Evolutionary conservation across 2,113 vertebrate genomes (phyloP).

Genomic region (Stigmatopora nigra): DNA sequence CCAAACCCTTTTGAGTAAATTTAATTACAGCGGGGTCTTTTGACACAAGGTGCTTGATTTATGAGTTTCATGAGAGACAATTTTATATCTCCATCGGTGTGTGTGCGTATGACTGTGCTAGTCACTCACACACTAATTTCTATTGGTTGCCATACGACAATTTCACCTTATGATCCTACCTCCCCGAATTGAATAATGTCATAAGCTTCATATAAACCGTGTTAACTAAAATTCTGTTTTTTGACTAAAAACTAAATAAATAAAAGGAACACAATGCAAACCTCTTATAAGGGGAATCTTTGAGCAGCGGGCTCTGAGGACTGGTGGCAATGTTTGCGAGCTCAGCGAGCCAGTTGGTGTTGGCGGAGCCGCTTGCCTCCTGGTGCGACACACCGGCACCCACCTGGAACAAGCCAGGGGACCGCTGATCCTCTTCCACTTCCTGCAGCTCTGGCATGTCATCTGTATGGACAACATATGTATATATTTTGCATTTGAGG

Average conservation of each 20-base stretch:
- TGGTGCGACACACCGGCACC: conserved; percentile 86
- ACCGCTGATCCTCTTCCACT: conserved; percentile 85
- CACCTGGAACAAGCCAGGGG: conserved; percentile 79
- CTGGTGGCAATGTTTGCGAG: conserved; percentile 96
- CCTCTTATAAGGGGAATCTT: conserved; percentile 87
- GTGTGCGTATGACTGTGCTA: no score
- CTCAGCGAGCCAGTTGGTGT: conserved; percentile 92
- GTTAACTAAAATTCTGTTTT: no score
- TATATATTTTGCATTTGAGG: background rate
- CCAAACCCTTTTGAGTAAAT: no score
- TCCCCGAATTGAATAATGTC: no score
- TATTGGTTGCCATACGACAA: no score
- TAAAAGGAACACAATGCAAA: conserved; percentile 37
- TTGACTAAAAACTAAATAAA: background rate
- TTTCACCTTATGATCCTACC: no score
- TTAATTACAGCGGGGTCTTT: no score
- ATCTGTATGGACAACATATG: conserved; percentile 65
- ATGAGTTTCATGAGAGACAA: no score
- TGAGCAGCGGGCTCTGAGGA: conserved; percentile 92
- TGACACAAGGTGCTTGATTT: no score
- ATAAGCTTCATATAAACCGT: no score
- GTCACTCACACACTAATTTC: no score
- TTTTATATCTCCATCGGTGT: no score
- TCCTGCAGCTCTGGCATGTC: conserved; percentile 96
- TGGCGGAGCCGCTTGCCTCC: conserved; percentile 75